Evolutionary conservation across 2,797 vertebrate genomes (phyloP).

Genomic region (Parauchenoglanis ngamensis): DNA sequence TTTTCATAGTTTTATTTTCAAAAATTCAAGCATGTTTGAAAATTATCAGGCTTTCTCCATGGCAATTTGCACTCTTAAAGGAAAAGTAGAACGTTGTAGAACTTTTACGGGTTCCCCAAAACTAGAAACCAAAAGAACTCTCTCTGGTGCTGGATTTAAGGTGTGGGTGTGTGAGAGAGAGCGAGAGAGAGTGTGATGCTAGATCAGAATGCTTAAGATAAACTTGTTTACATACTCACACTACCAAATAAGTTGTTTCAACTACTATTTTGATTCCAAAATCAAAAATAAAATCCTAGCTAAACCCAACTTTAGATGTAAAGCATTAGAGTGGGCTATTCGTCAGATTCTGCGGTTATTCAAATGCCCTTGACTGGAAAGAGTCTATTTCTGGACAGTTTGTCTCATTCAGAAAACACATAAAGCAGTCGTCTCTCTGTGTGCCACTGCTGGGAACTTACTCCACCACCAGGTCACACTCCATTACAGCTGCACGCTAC

Average conservation of each 20-base stretch:
- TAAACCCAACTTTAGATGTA: conserved; percentile 30
- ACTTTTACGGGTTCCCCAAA: background rate
- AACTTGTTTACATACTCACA: background rate
- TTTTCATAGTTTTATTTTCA: background rate
- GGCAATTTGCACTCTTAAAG: background rate
- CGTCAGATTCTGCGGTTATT: conserved; percentile 39
- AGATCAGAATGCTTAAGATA: background rate
- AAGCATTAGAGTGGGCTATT: conserved; percentile 41
- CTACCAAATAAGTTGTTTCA: background rate
- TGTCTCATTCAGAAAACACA: conserved; percentile 50
- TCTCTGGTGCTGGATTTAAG: background rate
- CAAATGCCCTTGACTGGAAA: conserved; percentile 39
- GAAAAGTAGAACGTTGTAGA: background rate
- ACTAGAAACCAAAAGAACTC: background rate
- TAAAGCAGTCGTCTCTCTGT: conserved; percentile 32
- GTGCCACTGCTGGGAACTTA: conserved; percentile 35
- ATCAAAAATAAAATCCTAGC: background rate
- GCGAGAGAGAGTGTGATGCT: background rate
- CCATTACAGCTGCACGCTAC: conserved; percentile 41
- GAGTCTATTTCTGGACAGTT: conserved; percentile 33
- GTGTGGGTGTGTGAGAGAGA: background rate
- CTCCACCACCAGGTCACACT: conserved; percentile 44
- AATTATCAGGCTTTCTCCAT: background rate
- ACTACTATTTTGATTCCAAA: background rate
- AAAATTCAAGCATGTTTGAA: background rate